These are phyloP conservation scores for Urechis unicinctus DNA, from an alignment of 2,888 invertebrate species.

Conservation along the genomic window DNA sequence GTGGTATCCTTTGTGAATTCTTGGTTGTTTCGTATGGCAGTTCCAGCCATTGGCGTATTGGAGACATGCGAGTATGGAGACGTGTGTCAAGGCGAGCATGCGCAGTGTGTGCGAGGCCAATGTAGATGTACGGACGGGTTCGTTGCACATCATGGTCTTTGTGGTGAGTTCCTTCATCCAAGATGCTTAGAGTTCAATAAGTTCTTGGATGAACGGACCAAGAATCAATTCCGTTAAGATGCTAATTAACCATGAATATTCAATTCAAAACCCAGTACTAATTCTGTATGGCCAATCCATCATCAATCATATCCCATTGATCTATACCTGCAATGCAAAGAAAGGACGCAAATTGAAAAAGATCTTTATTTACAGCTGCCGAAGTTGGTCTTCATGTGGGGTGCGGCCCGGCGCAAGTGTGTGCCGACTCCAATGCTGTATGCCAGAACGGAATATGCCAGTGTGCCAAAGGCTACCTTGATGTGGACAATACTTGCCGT, in stretches of 20 bases:
- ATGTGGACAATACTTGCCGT: slow-evolving; percentile 11
- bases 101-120: not conserved
- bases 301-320: too few species aligned
- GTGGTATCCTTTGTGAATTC: too few species aligned
- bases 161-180: not conserved
- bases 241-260: too few species aligned
- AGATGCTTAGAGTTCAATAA: not conserved
- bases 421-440: slow-evolving; percentile 6
- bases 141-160: not conserved
- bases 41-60: not conserved
- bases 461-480: slow-evolving; percentile 10
- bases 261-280: too few species aligned
- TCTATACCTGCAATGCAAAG: too few species aligned
- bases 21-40: too few species aligned
- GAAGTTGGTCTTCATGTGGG: not conserved
- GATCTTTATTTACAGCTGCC: slow-evolving; percentile 1
- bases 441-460: slow-evolving; percentile 12
- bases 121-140: not conserved
- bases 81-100: not conserved
- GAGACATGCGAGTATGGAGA: not conserved
- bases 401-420: slow-evolving; percentile 5
- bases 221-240: too few species aligned
- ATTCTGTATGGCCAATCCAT: too few species aligned
- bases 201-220: too few species aligned
- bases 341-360: too few species aligned